Base-by-base conservation (phyloP, 1,140 invertebrate genomes). In the Cataglyphis hispanica region DNA sequence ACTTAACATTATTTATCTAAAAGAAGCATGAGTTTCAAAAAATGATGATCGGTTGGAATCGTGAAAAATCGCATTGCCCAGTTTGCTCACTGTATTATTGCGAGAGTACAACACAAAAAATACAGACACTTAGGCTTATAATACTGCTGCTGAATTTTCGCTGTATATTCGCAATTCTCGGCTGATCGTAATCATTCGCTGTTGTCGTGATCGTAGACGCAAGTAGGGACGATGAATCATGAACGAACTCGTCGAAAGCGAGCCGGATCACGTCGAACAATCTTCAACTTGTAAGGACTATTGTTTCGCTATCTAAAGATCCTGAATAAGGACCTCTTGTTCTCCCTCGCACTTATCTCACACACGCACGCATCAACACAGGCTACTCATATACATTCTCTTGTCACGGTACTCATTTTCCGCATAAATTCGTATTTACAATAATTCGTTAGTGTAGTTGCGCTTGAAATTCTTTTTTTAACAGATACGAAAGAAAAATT, bases 61-160 rank as follows among this genome's bases (percentile, higher is more conserved):
- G 22, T 43, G 22, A 81, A 58, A 58, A 19, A 58, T 78, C 4
- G 40, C 31, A 10, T 37, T 8, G 34, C 56, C 16, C 22, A 19
- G 22, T 10, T 69, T 61, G 63, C 31, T 69, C 31, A 61, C 81
- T 27, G 61, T 74, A 19, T 67, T 77, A 67, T 88, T 88, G 75
- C 87, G 67, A 46, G 19, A 22, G 31, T 40, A 77, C 69, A 86
- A 89, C 66, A 88, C 43, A 76, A 83, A 46, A 85, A 89, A 75
- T 89, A 85, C 86, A 91, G 90, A 93, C 92, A 92, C 90, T 92
- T 92, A 92, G 89, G 88, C 90, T 93, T 92, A 93, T 93, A 94
- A 94, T 93, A 93, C 92, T 94, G 86, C 88, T 87, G 53, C n/a
- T 84, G 80, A 61, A 78, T 87, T 81, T 89, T 60, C 70, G 77